These are phyloP conservation scores for Drosophila greeni DNA, from an alignment of 2,888 invertebrate species.

Conservation along the genomic window DNA sequence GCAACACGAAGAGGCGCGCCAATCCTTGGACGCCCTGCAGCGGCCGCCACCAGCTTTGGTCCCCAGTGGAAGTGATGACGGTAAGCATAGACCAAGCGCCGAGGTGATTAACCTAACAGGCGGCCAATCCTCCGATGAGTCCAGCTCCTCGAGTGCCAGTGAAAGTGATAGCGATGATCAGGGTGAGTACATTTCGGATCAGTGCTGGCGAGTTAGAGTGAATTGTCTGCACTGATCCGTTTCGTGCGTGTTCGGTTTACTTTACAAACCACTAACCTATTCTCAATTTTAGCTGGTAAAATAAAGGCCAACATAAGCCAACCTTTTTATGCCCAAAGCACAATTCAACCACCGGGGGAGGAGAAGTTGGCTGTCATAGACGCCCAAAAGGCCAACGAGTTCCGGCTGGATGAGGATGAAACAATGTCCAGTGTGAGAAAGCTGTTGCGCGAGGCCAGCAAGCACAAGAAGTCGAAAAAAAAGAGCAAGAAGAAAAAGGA, in stretches of 20 bases:
- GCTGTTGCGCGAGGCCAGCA: slow-evolving; percentile 89
- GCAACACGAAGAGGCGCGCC: slow-evolving; percentile 91
- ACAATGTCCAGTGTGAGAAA: slow-evolving; percentile 92
- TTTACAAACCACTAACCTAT: slow-evolving; percentile 14
- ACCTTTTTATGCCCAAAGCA: slow-evolving; percentile 79
- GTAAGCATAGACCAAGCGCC: slow-evolving; percentile 21
- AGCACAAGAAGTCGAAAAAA: slow-evolving; percentile 84
- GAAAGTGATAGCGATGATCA: slow-evolving; percentile 50
- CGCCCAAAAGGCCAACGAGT: slow-evolving; percentile 53
- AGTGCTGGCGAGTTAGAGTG: background rate
- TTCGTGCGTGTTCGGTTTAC: background rate
- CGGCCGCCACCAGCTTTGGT: slow-evolving; percentile 78
- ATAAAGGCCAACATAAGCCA: slow-evolving; percentile 83
- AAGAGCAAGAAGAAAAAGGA: slow-evolving; percentile 79
- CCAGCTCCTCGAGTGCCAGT: slow-evolving; percentile 54
- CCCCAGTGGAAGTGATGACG: slow-evolving; percentile 6
- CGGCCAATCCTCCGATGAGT: slow-evolving; percentile 54
- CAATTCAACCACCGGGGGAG: slow-evolving; percentile 62
- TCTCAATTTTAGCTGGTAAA: slow-evolving; percentile 51
- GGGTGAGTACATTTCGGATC: slow-evolving; percentile 50
- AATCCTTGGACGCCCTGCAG: slow-evolving; percentile 88
- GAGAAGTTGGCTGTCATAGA: slow-evolving; percentile 55
- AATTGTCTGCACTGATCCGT: slow-evolving; percentile 2
- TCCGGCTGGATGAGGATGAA: slow-evolving; percentile 85
- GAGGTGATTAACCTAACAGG: slow-evolving; percentile 15